Conservation (phyloP, 1,140 invertebrate species). For the Luehdorfia chinensis region DNA sequence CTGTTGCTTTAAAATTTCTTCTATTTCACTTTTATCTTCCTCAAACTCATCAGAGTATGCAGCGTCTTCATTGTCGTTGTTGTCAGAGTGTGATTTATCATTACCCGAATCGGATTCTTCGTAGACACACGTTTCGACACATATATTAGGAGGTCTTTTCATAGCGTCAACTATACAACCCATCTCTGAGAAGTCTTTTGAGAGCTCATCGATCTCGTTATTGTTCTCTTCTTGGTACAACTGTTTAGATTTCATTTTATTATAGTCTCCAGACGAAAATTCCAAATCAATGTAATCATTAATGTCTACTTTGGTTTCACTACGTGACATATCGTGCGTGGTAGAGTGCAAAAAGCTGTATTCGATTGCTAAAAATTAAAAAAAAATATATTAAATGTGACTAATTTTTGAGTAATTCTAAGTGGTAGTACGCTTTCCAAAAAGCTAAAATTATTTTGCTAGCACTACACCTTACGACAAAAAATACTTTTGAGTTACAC, state of each 20-base stretch:
- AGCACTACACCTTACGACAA: no score
- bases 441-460: neutral
- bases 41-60: slow-evolving; percentile 73
- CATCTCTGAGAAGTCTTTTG: slow-evolving; percentile 67
- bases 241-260: slow-evolving; percentile 54
- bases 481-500: no score
- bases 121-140: slow-evolving; percentile 59
- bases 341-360: slow-evolving; percentile 40
- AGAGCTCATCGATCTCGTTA: slow-evolving; percentile 66
- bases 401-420: no score
- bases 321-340: slow-evolving; percentile 49
- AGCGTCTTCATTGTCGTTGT: slow-evolving; percentile 42
- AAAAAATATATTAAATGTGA: slow-evolving; percentile 20
- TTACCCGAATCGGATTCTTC: slow-evolving; percentile 45
- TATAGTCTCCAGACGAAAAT: slow-evolving; percentile 57
- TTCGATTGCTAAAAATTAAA: slow-evolving; percentile 29
- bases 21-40: slow-evolving; percentile 57
- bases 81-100: slow-evolving; percentile 27
- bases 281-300: slow-evolving; percentile 39
- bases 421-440: no score
- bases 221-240: slow-evolving; percentile 69
- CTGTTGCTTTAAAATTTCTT: slow-evolving; percentile 23
- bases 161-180: slow-evolving; percentile 65
- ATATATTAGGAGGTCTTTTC: slow-evolving; percentile 61
- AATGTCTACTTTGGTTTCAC: slow-evolving; percentile 42